Base-by-base conservation (phyloP, 2,113 vertebrate genomes). In the Varanus salvator region DNA sequence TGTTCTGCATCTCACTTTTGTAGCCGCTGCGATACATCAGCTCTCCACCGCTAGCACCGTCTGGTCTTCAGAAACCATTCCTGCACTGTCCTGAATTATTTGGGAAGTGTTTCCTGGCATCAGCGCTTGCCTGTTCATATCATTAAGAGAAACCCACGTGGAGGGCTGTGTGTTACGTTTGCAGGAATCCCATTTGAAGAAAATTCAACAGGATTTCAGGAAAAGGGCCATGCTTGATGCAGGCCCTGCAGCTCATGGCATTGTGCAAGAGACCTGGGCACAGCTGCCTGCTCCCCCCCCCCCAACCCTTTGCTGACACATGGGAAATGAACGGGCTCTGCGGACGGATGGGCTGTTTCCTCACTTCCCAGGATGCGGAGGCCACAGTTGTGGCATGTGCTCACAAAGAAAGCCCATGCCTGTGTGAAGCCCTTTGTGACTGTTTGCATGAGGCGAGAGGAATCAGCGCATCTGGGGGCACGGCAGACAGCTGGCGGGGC, bases 321-420 rank as follows among this genome's bases (percentile, higher is more conserved):
- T 74, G 44, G 81, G 68, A 92, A 88, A 80, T 50, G 72, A 11
- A 91, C 94, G 89, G 57, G 88, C 92, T 93, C 92, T 91, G 89
- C 82, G 80, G 1, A 76, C 88, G 80, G 1, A 76, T 86, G 82
- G 31, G 60, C 87, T 54, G 60, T 77, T 78, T 57, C 23, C 31
- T 77, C 74, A 66, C 17, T 90, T 76, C 72, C 60, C 69, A 44
- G n/a, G 29, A 34, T 25, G 66, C 50, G 60, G 75, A 66, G 38
- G 31, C 50, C 85, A 64, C 72, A 52, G 71, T 54, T n/a, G n/a
- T 25, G 54, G 1, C 19, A 84, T 66, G n/a, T 54, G 19, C 54
- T 44, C 48, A 76, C 83, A 69, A 87, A 77, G 34, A 19, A 44
- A 68, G 34, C 15, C 50, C 29, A 50, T 69, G 74, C 74, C 78